Conservation (phyloP, 1,140 invertebrate species). For the Asbolus verrucosus region DNA sequence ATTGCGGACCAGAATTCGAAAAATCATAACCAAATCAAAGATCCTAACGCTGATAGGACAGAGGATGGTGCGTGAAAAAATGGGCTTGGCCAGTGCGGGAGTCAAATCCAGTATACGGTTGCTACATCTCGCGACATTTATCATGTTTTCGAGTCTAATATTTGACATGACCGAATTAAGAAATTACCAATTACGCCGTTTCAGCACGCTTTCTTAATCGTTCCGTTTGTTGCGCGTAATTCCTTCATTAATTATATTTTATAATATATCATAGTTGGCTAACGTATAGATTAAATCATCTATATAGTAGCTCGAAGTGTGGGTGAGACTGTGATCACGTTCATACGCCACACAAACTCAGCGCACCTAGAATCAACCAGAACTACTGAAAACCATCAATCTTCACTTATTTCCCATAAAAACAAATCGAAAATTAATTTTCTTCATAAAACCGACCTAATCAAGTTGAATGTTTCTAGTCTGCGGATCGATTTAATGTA, state of each 20-base stretch:
- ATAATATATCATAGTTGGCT: conserved; percentile 48
- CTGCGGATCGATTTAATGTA: too few relatives aligned
- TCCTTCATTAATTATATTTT: conserved; percentile 48
- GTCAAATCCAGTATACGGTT: too few relatives aligned
- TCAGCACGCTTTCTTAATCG: conserved; percentile 42
- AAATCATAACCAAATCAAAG: too few relatives aligned
- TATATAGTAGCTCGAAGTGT: conserved; percentile 45
- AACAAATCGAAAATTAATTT: too few relatives aligned
- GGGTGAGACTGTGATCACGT: conserved; percentile 23
- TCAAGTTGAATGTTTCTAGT: too few relatives aligned
- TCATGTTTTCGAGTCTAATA: conserved; percentile 20
- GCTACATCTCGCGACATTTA: conserved; percentile 24
- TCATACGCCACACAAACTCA: background rate
- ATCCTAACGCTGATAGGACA: too few relatives aligned
- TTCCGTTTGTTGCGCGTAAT: conserved; percentile 40
- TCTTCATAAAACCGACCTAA: too few relatives aligned
- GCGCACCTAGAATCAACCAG: background rate
- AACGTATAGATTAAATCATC: conserved; percentile 53
- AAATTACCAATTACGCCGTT: conserved; percentile 45
- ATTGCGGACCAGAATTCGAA: too few relatives aligned
- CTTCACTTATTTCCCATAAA: too few relatives aligned
- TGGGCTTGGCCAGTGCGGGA: too few relatives aligned
- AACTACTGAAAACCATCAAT: too few relatives aligned
- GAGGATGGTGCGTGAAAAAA: too few relatives aligned
- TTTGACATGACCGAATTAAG: conserved; percentile 50